Evolutionary conservation across 2,113 vertebrate genomes (phyloP), one percentile per base, ranked within the genome.

Genomic region (Mustela nigripes): DNA sequence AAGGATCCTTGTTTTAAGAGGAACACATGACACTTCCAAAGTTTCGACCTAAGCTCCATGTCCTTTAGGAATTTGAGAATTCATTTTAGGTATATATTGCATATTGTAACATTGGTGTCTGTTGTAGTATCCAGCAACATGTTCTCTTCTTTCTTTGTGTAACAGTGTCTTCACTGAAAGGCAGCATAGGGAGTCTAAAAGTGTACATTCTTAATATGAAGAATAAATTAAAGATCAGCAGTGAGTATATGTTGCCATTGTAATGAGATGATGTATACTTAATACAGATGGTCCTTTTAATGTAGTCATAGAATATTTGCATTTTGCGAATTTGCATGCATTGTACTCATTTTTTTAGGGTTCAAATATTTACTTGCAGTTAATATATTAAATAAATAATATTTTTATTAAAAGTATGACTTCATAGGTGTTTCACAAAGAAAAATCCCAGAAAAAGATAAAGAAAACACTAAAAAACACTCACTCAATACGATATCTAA

Each of bases 321-420:
- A 53, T 81, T 85, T 95, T 6, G 22, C 36, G 89, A 53, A 76
- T 85, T 95, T 6, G 22, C 33, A 89, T 91, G 90, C 36, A 86
- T 96, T 92, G 82, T 96, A 28, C 91, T 98, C 89, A 81, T 94
- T 21, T 78, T 98, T 98, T 76, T 53, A 28, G 93, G 89, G 95
- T 98, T 83, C 39, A 90, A 45, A 90, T 95, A 65, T 56, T 97
- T 36, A 45, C 19, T 36, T 76, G 3, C 48, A 78, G 10, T 45
- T 88, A 0, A 0, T 48, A 80, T 22, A 67, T 39, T 33, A 67
- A 63, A 42, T 45, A 80, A 62, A 84, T 91, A 31, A 2, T 2
- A n/a, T 60, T 93, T 90, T 84, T 80, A 84, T 92, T 82, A 69
- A 53, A 31, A 84, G 62, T 62, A 78, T 82, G 80, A 67, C 22